These are phyloP conservation scores for Lasioglossum malachurum DNA, from an alignment of 2,888 invertebrate genomes.

Conservation along the genomic window DNA sequence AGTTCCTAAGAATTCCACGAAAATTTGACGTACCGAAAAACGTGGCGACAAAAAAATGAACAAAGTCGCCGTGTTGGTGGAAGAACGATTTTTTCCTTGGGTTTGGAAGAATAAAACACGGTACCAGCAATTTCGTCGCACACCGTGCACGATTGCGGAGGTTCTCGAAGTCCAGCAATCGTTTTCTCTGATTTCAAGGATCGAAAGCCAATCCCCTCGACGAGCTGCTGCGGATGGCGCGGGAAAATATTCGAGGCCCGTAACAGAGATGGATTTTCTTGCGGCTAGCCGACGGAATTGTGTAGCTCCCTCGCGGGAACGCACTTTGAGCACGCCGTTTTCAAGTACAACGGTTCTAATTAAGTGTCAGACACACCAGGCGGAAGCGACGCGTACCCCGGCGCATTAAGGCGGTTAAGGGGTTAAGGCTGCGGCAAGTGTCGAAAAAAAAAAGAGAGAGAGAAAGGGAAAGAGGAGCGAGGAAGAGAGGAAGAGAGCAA, in stretches of 20 bases:
- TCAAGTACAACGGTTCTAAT: constrained; percentile 70
- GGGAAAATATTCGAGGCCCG: constrained; percentile 70
- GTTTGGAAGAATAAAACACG: not conserved
- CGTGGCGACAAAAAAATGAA: not conserved
- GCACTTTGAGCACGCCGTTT: constrained; percentile 63
- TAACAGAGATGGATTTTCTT: constrained; percentile 51
- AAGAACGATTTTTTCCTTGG: not conserved
- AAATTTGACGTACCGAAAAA: not conserved
- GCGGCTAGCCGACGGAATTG: constrained; percentile 51
- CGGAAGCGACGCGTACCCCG: constrained; percentile 67
- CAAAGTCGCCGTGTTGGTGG: not conserved
- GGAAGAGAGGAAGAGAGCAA: constrained; percentile 14
- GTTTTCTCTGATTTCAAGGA: constrained; percentile 2
- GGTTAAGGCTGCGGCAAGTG: constrained; percentile 71
- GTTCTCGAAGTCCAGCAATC: not conserved
- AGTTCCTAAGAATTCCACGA: not conserved
- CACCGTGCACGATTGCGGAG: not conserved
- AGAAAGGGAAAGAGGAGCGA: constrained; percentile 25
- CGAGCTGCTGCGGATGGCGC: constrained; percentile 16
- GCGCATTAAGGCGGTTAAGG: constrained; percentile 73
- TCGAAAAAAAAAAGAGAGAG: constrained; percentile 55
- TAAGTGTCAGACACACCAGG: constrained; percentile 72
- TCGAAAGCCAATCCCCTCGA: constrained; percentile 32
- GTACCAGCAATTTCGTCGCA: not conserved
- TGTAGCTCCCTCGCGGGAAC: constrained; percentile 32